A percentile compares a stretch with the other conserved stretches of the same genome.
Conservation (phyloP, 2,797 vertebrate genomes). For the Neosilurus hyrtlii region DNA sequence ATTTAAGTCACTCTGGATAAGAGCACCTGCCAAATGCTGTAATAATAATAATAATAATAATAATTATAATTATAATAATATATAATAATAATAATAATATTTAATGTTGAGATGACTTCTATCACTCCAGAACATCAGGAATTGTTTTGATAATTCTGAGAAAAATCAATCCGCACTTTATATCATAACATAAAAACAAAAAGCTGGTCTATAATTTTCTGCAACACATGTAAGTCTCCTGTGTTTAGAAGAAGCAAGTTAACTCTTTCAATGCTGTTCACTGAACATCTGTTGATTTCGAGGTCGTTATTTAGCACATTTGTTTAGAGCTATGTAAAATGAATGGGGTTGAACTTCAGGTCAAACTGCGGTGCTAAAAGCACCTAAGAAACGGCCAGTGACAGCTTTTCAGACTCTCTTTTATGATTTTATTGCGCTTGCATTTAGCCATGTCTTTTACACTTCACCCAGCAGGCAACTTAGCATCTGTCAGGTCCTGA, state of each 20-base stretch:
- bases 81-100: background rate
- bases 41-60: slow-evolving; percentile 3
- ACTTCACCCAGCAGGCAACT: slow-evolving; percentile 48
- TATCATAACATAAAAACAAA: background rate
- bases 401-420: slow-evolving; percentile 45
- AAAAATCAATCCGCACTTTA: background rate
- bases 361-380: slow-evolving; percentile 32
- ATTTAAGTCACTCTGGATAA: no score
- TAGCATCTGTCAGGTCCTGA: slow-evolving; percentile 49
- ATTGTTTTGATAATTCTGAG: background rate
- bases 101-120: background rate
- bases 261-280: slow-evolving; percentile 4
- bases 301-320: slow-evolving; percentile 11
- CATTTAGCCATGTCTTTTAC: slow-evolving; percentile 53
- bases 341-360: slow-evolving; percentile 16
- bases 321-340: slow-evolving; percentile 27
- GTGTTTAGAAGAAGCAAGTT: background rate
- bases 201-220: background rate
- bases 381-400: slow-evolving; percentile 40
- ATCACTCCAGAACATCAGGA: background rate
- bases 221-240: background rate
- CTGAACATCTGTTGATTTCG: slow-evolving; percentile 39
- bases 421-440: slow-evolving; percentile 62
- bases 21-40: background rate
- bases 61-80: background rate